These are phyloP conservation scores for Muntiacus muntjak DNA, from an alignment of 2,113 vertebrate genomes.

Conservation along the genomic window DNA sequence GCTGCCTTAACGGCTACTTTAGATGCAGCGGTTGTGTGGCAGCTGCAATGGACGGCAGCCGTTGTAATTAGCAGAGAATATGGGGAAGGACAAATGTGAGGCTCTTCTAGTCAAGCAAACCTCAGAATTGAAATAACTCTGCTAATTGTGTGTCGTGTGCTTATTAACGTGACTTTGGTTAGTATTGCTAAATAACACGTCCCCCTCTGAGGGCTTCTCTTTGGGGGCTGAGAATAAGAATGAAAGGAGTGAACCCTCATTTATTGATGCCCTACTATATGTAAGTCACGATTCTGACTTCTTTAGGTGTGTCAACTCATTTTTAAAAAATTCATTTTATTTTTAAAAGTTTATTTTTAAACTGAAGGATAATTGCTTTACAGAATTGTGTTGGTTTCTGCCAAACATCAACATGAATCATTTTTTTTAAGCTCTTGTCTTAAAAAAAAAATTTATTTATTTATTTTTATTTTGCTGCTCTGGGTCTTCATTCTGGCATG, in stretches of 20 bases:
- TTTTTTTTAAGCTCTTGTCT: background rate
- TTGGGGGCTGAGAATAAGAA: background rate
- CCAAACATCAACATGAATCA: background rate
- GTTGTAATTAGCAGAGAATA: conserved; percentile 74
- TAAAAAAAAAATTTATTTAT: background rate
- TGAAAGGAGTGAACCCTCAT: background rate
- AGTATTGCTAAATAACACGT: conserved; percentile 53
- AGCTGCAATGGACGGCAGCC: conserved; percentile 54
- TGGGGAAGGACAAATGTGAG: conserved; percentile 61
- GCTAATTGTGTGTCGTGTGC: conserved; percentile 72
- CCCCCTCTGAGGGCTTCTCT: background rate
- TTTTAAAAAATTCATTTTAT: background rate
- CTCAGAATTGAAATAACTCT: conserved; percentile 67
- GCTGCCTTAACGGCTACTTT: conserved; percentile 67
- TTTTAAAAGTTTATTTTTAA: background rate
- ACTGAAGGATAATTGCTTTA: background rate
- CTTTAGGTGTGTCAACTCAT: background rate
- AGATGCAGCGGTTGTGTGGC: conserved; percentile 66
- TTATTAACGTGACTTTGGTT: conserved; percentile 60
- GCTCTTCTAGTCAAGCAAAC: conserved; percentile 64
- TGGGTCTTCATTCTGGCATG: background rate
- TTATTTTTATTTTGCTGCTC: background rate
- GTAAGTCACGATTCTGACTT: background rate
- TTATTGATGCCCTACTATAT: background rate
- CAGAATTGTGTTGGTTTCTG: background rate